Base-by-base conservation (phyloP, 2,797 vertebrate species). In the Micromesistius poutassou region DNA sequence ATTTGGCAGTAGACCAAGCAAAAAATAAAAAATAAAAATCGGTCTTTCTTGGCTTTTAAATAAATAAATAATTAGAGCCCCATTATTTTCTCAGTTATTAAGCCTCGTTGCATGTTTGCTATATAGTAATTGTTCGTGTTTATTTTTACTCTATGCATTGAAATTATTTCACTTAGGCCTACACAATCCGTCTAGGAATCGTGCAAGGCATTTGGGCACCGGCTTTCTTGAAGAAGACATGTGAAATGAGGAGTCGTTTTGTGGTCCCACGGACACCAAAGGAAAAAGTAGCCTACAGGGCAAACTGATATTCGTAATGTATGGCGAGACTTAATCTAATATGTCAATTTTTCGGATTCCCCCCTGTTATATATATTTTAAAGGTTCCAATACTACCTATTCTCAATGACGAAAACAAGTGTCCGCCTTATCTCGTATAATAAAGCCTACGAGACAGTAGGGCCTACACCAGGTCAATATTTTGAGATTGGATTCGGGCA, bases 101-200 rank as follows among this genome's bases (percentile, higher is more conserved):
- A 62, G 22, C 55, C 22, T 62, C 22, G 55, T 62, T 62, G 55
- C 55, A 62, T 25, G 19, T 62, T 6, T 50, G 46, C 5, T 62
- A n/a, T 62, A 22, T 62, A 8, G 2, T 62, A 62, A 4, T 62
- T 2, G n/a, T 62, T 8, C 0, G 8, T 68, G n/a, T 68, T 68
- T 68, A 12, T 68, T 28, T 68, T 68, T 62, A 22, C 19, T 25
- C 22, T 62, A 22, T 62, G n/a, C 55, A 62, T 62, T 62, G 22
- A 62, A 62, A 62, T 62, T 25, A 19, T 62, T 62, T 62, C 55
- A 62, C 55, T 62, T 62, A n/a, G n/a, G n/a, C n/a, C n/a, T n/a
- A 16, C 55, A 62, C 55, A 55, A 55, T 22, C 42, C 16, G 46
- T 50, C 38, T 13, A 40, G 38, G 38, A 40, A 9, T 13, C 12